Percentiles rank a stretch among this genome's conserved stretches.
phyloP scores from a whole-genome alignment of 2,797 vertebrate species.

The Falco rusticolus region DNA sequence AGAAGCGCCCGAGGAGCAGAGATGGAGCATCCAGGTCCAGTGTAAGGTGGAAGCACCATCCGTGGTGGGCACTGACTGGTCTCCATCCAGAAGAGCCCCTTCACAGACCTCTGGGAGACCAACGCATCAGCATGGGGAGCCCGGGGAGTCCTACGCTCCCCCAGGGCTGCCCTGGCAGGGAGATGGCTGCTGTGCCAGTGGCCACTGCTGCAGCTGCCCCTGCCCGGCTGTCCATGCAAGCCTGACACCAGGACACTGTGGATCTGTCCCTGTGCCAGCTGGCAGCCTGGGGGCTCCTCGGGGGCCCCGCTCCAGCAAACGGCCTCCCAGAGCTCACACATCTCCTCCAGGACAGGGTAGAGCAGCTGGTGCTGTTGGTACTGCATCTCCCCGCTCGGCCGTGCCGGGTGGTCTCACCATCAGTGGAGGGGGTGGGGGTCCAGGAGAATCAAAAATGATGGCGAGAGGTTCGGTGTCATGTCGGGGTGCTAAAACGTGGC shows the following conservation, averaged over 20 bases:
- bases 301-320: background rate
- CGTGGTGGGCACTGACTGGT: background rate
- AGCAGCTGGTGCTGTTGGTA: background rate
- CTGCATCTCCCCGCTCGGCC: background rate
- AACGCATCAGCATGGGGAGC: background rate
- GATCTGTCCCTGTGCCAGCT: background rate
- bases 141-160: background rate
- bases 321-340: rapidly evolving
- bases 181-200: background rate
- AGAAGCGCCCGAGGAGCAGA: background rate
- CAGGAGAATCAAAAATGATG: constrained; percentile 6
- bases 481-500: constrained; percentile 81
- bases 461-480: background rate
- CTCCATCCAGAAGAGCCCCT: background rate
- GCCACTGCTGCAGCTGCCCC: background rate
- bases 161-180: background rate
- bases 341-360: background rate
- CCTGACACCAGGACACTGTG: background rate
- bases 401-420: background rate
- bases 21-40: background rate
- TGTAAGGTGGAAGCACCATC: background rate
- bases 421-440: background rate
- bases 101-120: background rate
- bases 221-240: rapidly evolving
- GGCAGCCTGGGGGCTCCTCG: background rate